Conservation (phyloP, 2,797 vertebrate species). For the Micropoecilia bifurca region DNA sequence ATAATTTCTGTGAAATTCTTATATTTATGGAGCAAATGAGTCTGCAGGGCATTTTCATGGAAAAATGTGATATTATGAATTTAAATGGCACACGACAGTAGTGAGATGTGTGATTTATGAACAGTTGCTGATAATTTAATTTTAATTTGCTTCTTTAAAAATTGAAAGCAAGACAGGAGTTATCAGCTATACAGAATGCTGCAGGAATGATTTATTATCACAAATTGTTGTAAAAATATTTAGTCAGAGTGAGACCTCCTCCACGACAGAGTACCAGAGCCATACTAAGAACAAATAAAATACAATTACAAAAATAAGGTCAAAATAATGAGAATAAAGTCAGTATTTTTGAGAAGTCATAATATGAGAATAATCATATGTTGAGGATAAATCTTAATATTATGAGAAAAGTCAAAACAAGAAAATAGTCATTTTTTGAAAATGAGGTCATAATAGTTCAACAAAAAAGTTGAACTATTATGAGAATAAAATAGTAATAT, state of each 20-base stretch:
- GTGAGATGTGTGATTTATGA: neutral
- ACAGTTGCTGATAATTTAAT: neutral
- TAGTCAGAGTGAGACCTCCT: constrained; percentile 17
- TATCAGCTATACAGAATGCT: constrained; percentile 6
- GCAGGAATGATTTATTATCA: constrained; percentile 20
- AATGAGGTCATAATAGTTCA: too few species aligned
- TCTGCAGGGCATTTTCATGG: neutral
- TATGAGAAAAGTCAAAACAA: too few species aligned
- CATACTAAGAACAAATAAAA: too few species aligned
- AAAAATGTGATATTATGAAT: neutral
- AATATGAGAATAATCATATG: too few species aligned
- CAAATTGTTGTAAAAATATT: constrained; percentile 37
- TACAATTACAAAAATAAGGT: too few species aligned
- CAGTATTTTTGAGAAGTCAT: too few species aligned
- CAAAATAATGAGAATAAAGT: too few species aligned
- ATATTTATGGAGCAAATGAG: neutral
- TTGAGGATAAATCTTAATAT: too few species aligned
- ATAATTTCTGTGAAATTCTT: neutral
- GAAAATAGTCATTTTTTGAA: too few species aligned
- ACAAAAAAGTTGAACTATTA: too few species aligned
- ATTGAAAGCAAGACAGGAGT: neutral
- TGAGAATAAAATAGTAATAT: too few species aligned
- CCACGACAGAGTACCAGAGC: too few species aligned
- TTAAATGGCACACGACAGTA: neutral
- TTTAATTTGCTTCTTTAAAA: neutral